phyloP scores from a whole-genome alignment of 2,888 invertebrate genomes.

The Idaea dimidiata region DNA sequence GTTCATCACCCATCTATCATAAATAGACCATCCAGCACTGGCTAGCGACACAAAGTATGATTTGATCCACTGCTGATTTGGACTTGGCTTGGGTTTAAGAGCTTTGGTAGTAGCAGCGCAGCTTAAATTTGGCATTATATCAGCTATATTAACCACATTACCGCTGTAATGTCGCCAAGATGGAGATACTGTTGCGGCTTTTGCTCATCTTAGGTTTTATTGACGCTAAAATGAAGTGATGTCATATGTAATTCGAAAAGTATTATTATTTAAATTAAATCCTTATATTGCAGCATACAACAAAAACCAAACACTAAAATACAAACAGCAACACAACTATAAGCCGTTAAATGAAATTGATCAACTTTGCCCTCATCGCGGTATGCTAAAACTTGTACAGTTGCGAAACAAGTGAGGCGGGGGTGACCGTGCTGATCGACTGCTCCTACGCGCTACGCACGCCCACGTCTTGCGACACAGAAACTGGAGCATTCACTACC shows the following conservation, averaged over 20 bases:
- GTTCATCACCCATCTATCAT: too few species aligned
- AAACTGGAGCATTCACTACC: conserved; percentile 69
- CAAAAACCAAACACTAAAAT: conserved; percentile 12
- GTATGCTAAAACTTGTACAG: conserved; percentile 53
- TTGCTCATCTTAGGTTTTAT: too few species aligned
- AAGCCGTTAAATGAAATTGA: conserved; percentile 32
- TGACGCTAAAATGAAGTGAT: too few species aligned
- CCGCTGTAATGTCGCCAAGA: too few species aligned
- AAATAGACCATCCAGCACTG: background rate
- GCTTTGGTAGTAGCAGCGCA: too few species aligned
- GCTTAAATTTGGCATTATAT: too few species aligned
- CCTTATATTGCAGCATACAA: background rate
- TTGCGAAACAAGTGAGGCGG: conserved; percentile 54
- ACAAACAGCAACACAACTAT: conserved; percentile 13
- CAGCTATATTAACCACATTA: too few species aligned
- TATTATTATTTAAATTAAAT: background rate
- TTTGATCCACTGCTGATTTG: too few species aligned
- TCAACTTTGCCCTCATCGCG: conserved; percentile 45
- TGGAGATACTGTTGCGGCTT: background rate
- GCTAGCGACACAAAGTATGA: conserved; percentile 1
- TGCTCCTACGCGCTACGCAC: conserved; percentile 68
- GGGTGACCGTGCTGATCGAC: conserved; percentile 58
- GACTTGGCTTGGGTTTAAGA: too few species aligned
- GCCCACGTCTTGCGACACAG: conserved; percentile 70
- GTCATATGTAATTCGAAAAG: background rate